These are phyloP conservation scores for Panagrolaimus sp. DNA, from an alignment of 1,140 invertebrate species.

Conservation along the genomic window DNA sequence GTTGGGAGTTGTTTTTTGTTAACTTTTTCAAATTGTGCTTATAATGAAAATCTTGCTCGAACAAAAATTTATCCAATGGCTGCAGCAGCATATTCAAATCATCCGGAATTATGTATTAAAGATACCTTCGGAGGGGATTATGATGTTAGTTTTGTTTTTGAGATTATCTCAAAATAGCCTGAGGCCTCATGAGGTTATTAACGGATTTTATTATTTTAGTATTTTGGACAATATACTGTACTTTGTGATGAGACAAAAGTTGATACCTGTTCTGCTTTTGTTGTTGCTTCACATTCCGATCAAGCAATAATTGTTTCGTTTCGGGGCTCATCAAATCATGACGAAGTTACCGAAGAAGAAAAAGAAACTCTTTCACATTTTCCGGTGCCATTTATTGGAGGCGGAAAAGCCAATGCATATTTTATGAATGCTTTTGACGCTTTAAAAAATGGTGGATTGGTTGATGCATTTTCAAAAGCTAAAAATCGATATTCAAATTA, in stretches of 20 bases:
- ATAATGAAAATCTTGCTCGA: slow-evolving; percentile 41
- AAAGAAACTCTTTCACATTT: slow-evolving; percentile 34
- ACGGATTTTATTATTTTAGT: slow-evolving; percentile 42
- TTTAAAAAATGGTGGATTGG: slow-evolving; percentile 39
- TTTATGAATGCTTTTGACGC: slow-evolving; percentile 39
- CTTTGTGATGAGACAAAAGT: slow-evolving; percentile 32
- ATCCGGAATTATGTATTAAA: slow-evolving; percentile 41
- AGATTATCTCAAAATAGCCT: too few species aligned
- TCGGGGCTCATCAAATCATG: slow-evolving; percentile 45
- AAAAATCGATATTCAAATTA: slow-evolving; percentile 33
- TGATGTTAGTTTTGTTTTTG: slow-evolving; percentile 21
- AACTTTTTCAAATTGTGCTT: not conserved
- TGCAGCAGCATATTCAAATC: slow-evolving; percentile 41
- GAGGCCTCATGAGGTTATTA: too few species aligned
- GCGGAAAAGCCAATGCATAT: slow-evolving; percentile 42
- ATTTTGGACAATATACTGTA: slow-evolving; percentile 24
- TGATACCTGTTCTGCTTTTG: slow-evolving; percentile 43
- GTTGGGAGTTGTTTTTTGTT: too few species aligned
- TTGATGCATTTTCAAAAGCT: slow-evolving; percentile 25
- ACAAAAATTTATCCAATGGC: slow-evolving; percentile 38
- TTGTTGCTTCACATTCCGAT: slow-evolving; percentile 31
- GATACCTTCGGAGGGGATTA: slow-evolving; percentile 21
- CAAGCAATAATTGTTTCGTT: slow-evolving; percentile 42
- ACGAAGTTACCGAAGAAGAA: slow-evolving; percentile 39
- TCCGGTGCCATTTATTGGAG: slow-evolving; percentile 29